Evolutionary conservation across 53 echinoderm and acorn worm genomes (phyloP).

Genomic region (Luidia sarsii): DNA sequence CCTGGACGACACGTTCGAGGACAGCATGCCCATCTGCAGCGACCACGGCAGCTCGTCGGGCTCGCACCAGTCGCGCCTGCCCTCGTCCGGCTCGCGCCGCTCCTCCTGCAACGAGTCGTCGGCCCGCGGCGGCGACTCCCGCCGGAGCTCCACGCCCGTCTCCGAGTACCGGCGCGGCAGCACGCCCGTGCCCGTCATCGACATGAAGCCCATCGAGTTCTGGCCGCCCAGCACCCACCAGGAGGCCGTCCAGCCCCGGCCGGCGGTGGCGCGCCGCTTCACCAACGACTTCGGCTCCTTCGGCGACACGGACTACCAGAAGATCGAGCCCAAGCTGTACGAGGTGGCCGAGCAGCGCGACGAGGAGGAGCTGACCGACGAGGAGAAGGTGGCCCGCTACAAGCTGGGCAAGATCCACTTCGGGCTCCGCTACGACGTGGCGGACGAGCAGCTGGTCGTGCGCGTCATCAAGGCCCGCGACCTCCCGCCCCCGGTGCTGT

Average conservation of each 20-base stretch:
- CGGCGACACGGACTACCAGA: constrained; percentile 71
- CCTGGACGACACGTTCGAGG: constrained; percentile 51
- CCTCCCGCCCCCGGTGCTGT: constrained; percentile 87
- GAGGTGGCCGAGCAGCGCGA: constrained; percentile 88
- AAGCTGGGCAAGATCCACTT: constrained; percentile 97
- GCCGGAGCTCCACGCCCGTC: constrained; percentile 84
- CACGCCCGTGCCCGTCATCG: constrained; percentile 92
- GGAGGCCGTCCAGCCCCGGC: constrained; percentile 90
- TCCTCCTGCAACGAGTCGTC: constrained; percentile 75
- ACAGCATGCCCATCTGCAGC: constrained; percentile 42
- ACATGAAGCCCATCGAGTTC: constrained; percentile 99
- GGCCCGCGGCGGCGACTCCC: constrained; percentile 86
- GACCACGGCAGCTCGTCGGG: constrained; percentile 11
- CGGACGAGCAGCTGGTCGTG: constrained; percentile 76
- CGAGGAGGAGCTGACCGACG: constrained; percentile 92
- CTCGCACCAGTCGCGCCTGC: constrained; percentile 39
- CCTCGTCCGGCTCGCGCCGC: constrained; percentile 85
- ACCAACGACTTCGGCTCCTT: constrained; percentile 74
- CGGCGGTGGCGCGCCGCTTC: constrained; percentile 81
- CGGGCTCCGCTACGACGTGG: constrained; percentile 85
- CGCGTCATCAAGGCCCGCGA: constrained; percentile 88
- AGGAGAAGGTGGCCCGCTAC: constrained; percentile 86
- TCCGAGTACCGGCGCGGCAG: constrained; percentile 88
- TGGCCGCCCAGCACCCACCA: constrained; percentile 98
- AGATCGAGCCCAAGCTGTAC: constrained; percentile 95